Conservation (phyloP, 2,888 invertebrate species). For the Scaptomyza tumidula region DNA sequence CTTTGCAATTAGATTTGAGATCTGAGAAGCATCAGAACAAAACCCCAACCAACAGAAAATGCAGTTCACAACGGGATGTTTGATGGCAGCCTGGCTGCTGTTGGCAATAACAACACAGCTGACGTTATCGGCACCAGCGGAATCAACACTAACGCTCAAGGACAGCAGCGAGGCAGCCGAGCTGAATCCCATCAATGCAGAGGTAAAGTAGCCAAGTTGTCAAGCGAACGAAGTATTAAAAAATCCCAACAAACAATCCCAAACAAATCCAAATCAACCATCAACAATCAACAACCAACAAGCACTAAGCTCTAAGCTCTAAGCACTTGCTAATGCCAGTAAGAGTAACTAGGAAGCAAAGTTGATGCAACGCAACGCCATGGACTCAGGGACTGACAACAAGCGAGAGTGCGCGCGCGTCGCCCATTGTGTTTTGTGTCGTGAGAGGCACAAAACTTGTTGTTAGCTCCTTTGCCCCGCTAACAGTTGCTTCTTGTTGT, state of each 20-base stretch:
- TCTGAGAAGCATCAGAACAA: constrained; percentile 7
- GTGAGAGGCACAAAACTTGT: constrained; percentile 39
- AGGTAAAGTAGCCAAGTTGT: constrained; percentile 77
- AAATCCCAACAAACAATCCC: not conserved
- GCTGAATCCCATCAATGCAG: constrained; percentile 83
- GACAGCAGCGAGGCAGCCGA: constrained; percentile 68
- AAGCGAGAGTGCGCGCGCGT: not conserved
- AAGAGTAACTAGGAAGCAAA: constrained; percentile 38
- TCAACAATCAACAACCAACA: constrained; percentile 9
- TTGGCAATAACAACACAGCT: constrained; percentile 33
- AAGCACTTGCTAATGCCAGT: not conserved
- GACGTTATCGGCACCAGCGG: constrained; percentile 53
- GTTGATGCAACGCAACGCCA: constrained; percentile 6
- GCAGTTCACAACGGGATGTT: constrained; percentile 67
- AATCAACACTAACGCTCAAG: constrained; percentile 68
- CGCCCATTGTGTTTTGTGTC: constrained; percentile 19
- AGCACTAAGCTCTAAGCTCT: not conserved
- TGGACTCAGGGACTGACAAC: constrained; percentile 18
- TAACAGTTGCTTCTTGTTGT: not conserved
- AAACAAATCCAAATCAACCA: constrained; percentile 4
- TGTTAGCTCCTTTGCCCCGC: constrained; percentile 30
- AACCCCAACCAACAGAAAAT: constrained; percentile 63
- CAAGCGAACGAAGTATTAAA: not conserved
- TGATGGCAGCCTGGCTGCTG: constrained; percentile 56
- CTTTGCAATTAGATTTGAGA: constrained; percentile 8